phyloP scores from a whole-genome alignment of 2,113 vertebrate species.

The Naja naja region DNA sequence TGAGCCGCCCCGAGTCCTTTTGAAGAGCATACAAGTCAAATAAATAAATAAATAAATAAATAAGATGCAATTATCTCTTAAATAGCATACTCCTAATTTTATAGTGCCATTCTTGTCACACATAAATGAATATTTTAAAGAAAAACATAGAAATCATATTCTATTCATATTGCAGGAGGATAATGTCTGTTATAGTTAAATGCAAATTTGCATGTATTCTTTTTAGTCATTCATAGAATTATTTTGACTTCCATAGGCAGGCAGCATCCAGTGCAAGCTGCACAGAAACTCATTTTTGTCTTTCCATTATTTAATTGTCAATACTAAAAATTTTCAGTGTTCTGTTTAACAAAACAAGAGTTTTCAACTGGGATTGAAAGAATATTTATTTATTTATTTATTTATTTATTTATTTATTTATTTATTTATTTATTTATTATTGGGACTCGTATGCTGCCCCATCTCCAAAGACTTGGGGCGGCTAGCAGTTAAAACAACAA shows the following conservation, averaged over 20 bases:
- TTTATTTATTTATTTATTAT: too few relatives aligned
- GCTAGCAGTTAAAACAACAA: too few relatives aligned
- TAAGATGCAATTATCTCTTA: not conserved
- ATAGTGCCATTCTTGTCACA: not conserved
- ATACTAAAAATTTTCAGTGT: not conserved
- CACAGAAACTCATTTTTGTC: not conserved
- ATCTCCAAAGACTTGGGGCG: too few relatives aligned
- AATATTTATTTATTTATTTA: too few relatives aligned
- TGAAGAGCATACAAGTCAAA: too few relatives aligned
- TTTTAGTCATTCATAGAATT: not conserved
- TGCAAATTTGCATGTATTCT: not conserved
- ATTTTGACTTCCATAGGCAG: not conserved
- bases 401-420: too few relatives aligned
- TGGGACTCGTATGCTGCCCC: too few relatives aligned
- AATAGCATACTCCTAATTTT: not conserved
- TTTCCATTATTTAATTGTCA: slow-evolving; percentile 10
- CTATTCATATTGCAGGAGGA: too few relatives aligned
- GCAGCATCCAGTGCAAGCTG: not conserved
- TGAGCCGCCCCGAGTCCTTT: too few relatives aligned
- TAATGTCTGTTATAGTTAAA: not conserved
- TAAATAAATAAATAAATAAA: too few relatives aligned
- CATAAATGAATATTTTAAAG: not conserved
- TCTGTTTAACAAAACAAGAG: slow-evolving; percentile 7
- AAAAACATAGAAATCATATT: not conserved
- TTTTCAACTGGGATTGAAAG: not conserved